A percentile compares a stretch with the other conserved stretches of the same genome.
These are phyloP conservation scores for Caenorhabditis sp. DNA, from an alignment of 2,888 invertebrate species.

Conservation along the genomic window DNA sequence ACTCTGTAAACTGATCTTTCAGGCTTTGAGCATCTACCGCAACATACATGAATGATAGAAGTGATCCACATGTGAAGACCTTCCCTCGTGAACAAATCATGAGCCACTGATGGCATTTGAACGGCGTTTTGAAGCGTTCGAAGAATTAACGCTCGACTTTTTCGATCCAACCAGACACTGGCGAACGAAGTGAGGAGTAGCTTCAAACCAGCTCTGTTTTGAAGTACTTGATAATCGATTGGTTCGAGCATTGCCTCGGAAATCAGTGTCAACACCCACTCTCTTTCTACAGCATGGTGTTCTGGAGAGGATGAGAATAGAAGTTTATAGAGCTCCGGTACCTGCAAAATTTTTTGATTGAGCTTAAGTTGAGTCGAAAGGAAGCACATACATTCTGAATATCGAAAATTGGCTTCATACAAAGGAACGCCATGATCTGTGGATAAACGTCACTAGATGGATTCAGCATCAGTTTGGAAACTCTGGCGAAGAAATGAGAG, in stretches of 20 bases:
- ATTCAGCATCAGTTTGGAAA: slow-evolving; percentile 88
- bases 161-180: slow-evolving; percentile 52
- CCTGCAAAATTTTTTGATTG: slow-evolving; percentile 40
- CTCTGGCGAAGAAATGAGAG: slow-evolving; percentile 88
- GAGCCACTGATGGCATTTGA: slow-evolving; percentile 68
- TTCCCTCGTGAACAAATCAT: slow-evolving; percentile 65
- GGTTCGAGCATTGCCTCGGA: slow-evolving; percentile 89
- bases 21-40: not conserved
- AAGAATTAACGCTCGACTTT: slow-evolving; percentile 48
- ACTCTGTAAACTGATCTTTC: slow-evolving; percentile 49
- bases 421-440: slow-evolving; percentile 89
- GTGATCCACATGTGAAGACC: slow-evolving; percentile 73
- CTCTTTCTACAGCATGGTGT: slow-evolving; percentile 87
- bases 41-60: slow-evolving; percentile 62
- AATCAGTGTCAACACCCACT: slow-evolving; percentile 90
- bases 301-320: slow-evolving; percentile 89
- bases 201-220: slow-evolving; percentile 82
- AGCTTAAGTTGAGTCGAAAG: not conserved
- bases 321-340: slow-evolving; percentile 93
- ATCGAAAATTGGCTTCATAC: slow-evolving; percentile 90
- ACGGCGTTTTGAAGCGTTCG: slow-evolving; percentile 50
- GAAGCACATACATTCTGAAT: slow-evolving; percentile 86
- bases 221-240: slow-evolving; percentile 88
- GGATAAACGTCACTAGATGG: slow-evolving; percentile 89
- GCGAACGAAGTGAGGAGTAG: slow-evolving; percentile 63